phyloP scores from a whole-genome alignment of 2,113 vertebrate genomes.

The Ammodytes dubius region DNA sequence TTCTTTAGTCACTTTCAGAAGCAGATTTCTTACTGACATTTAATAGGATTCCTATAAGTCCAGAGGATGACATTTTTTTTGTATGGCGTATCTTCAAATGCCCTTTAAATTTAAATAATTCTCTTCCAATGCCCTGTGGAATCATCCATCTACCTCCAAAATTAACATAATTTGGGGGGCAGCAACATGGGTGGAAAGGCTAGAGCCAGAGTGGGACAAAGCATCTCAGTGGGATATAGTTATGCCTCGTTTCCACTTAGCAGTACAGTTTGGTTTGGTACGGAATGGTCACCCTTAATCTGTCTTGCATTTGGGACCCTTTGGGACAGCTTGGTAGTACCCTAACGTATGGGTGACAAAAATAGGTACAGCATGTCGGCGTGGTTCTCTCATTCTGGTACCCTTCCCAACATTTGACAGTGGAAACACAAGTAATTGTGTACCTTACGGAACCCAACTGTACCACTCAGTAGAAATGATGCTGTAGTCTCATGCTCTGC shows the following conservation, averaged over 20 bases:
- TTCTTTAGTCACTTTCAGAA: conserved; percentile 7
- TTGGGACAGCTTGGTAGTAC: no score
- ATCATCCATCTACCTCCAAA: conserved; percentile 43
- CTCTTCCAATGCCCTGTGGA: conserved; percentile 21
- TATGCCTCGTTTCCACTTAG: no score
- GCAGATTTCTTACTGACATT: background rate
- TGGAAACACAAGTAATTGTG: background rate
- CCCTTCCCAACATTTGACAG: no score
- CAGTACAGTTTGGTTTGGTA: no score
- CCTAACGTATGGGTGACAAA: no score
- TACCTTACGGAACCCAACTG: no score
- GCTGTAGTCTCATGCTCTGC: no score
- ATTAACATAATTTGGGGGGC: conserved; percentile 29
- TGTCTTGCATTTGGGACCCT: no score
- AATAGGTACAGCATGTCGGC: no score
- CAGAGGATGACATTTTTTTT: conserved; percentile 7
- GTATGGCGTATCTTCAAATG: conserved; percentile 20
- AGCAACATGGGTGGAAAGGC: conserved; percentile 15
- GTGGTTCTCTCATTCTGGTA: no score
- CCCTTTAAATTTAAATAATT: background rate
- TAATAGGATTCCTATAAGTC: background rate
- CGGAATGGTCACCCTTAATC: no score
- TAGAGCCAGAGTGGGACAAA: conserved; percentile 26
- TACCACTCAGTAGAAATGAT: no score
- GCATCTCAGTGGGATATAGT: conserved; percentile 56